Conservation (phyloP, 2,797 vertebrate species). For the Macropodus opercularis region DNA sequence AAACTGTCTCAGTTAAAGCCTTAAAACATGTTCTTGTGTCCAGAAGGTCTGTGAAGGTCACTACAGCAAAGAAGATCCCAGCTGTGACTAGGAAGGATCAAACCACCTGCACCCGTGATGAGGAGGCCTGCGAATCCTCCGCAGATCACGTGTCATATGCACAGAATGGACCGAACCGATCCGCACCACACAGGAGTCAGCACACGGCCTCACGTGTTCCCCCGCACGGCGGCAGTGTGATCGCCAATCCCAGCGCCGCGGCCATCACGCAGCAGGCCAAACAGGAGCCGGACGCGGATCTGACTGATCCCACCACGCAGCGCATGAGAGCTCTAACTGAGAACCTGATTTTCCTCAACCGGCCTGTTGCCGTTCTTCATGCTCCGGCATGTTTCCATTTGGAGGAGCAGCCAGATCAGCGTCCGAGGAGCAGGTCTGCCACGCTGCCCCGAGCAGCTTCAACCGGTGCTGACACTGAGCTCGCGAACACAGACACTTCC, state of each 20-base stretch:
- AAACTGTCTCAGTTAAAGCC: too few relatives aligned
- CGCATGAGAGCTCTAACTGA: constrained; percentile 74
- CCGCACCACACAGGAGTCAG: constrained; percentile 27
- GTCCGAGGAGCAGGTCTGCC: constrained; percentile 79
- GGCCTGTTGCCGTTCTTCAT: constrained; percentile 87
- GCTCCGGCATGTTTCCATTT: constrained; percentile 83
- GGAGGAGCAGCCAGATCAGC: constrained; percentile 76
- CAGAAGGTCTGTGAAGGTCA: constrained; percentile 74
- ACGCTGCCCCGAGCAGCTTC: constrained; percentile 83
- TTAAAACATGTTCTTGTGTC: too few relatives aligned
- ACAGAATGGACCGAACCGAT: constrained; percentile 69
- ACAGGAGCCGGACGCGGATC: constrained; percentile 49
- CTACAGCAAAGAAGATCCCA: constrained; percentile 69
- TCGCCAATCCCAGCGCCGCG: constrained; percentile 77
- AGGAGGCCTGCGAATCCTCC: constrained; percentile 74
- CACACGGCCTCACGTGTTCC: constrained; percentile 60
- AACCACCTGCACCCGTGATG: constrained; percentile 85
- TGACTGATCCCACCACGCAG: constrained; percentile 60
- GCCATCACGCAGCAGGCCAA: constrained; percentile 43
- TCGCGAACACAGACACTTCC: constrained; percentile 74
- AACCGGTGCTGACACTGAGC: constrained; percentile 74
- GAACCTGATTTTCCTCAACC: constrained; percentile 84
- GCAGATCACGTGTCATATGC: constrained; percentile 64
- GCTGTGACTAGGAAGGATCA: constrained; percentile 83
- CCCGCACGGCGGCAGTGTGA: constrained; percentile 73